phyloP scores from a whole-genome alignment of 2,113 vertebrate genomes.

The Microcebus murinus region DNA sequence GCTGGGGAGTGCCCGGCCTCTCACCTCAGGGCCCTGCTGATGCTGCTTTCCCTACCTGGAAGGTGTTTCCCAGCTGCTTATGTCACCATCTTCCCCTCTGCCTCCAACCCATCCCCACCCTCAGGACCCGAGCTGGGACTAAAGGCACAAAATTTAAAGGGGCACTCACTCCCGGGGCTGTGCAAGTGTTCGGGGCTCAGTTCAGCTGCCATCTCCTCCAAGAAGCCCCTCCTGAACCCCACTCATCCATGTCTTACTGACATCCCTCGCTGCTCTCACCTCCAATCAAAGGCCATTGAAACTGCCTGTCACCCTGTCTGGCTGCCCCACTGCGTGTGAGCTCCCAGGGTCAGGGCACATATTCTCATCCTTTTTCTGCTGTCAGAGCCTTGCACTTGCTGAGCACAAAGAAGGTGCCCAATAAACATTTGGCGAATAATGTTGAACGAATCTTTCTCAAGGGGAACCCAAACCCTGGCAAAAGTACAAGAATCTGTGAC shows the following conservation, averaged over 20 bases:
- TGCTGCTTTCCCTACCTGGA: not conserved
- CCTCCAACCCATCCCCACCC: not conserved
- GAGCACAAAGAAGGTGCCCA: not conserved
- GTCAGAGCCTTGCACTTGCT: not conserved
- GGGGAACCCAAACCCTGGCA: not conserved
- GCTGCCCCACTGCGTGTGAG: not conserved
- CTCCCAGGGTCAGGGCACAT: fast-evolving
- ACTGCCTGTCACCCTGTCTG: not conserved
- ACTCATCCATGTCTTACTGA: not conserved
- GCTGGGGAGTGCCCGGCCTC: too few species aligned
- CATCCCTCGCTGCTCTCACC: not conserved
- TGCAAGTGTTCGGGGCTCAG: not conserved
- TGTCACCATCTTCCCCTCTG: not conserved
- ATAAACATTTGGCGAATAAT: not conserved
- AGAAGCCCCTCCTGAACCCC: not conserved
- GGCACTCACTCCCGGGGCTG: not conserved
- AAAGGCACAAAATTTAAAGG: not conserved
- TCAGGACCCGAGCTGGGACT: not conserved
- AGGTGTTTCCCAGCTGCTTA: not conserved
- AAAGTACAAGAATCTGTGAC: not conserved
- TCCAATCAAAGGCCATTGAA: not conserved
- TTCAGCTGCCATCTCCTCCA: not conserved
- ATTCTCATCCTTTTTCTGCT: not conserved
- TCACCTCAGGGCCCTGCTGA: not conserved
- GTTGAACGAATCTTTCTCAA: not conserved